A percentile compares a stretch with the other conserved stretches of the same genome.
phyloP scores from a whole-genome alignment of 2,113 vertebrate species.

The Isichthys henryi region DNA sequence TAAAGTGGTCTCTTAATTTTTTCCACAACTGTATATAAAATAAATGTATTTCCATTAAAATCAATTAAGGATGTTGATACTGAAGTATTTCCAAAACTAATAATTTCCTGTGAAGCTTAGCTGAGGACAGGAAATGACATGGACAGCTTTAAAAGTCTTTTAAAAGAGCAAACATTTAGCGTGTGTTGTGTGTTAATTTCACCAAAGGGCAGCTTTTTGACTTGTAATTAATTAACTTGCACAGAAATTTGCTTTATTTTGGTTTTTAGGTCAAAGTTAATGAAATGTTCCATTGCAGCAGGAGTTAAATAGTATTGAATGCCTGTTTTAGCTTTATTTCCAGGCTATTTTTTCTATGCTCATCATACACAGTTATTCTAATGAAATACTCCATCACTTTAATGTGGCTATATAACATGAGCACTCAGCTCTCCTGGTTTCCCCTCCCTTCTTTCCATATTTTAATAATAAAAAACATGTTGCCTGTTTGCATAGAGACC shows the following conservation, averaged over 20 bases:
- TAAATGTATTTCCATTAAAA: not conserved
- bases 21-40: not conserved
- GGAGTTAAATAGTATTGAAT: slow-evolving; percentile 4
- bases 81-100: not conserved
- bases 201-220: not conserved
- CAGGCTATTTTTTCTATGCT: not conserved
- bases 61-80: not conserved
- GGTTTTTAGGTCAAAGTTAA: slow-evolving; percentile 7
- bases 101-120: not conserved
- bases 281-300: not conserved
- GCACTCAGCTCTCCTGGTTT: not conserved
- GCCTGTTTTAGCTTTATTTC: not conserved
- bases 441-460: not conserved
- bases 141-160: not conserved
- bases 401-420: not conserved
- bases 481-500: slow-evolving; percentile 6
- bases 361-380: not conserved
- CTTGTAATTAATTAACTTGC: not conserved
- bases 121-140: not conserved
- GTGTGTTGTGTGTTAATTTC: not conserved
- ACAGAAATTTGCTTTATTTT: not conserved
- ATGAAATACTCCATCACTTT: slow-evolving; percentile 1
- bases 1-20: no score
- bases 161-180: not conserved
- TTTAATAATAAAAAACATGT: not conserved